Conservation (phyloP, 2,797 vertebrate genomes). For the Picus viridis region DNA sequence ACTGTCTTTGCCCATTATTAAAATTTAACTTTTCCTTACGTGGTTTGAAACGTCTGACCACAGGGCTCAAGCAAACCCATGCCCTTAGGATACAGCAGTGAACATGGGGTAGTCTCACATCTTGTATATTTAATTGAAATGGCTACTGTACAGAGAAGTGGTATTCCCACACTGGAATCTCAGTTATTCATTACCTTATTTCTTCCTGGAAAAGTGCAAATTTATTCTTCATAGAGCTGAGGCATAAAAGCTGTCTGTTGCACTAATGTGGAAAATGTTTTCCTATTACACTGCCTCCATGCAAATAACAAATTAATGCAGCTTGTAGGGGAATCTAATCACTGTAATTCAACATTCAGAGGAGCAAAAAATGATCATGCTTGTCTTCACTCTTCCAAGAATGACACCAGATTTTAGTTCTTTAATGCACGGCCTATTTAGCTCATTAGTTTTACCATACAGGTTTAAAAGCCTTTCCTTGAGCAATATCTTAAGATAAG, state of each 20-base stretch:
- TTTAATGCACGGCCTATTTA: slow-evolving; percentile 57
- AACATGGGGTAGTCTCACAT: slow-evolving; percentile 9
- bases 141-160: slow-evolving; percentile 1
- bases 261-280: slow-evolving; percentile 71
- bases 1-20: slow-evolving; percentile 27
- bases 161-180: slow-evolving; percentile 58
- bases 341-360: slow-evolving; percentile 68
- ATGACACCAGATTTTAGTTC: slow-evolving; percentile 61
- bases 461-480: slow-evolving; percentile 55
- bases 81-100: background rate
- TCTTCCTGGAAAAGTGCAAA: slow-evolving; percentile 61
- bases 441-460: slow-evolving; percentile 61
- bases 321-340: slow-evolving; percentile 66
- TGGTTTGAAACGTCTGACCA: background rate
- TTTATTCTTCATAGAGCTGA: slow-evolving; percentile 61
- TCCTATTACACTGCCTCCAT: slow-evolving; percentile 58
- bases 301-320: slow-evolving; percentile 73
- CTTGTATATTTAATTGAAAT: slow-evolving; percentile 46
- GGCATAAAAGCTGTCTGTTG: slow-evolving; percentile 59
- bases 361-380: slow-evolving; percentile 67
- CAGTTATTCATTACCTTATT: slow-evolving; percentile 50
- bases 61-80: background rate
- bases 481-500: slow-evolving; percentile 1
- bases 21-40: slow-evolving; percentile 17
- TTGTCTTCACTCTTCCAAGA: slow-evolving; percentile 56